phyloP scores from a whole-genome alignment of 2,797 vertebrate genomes.

The Chaetophractus vellerosus region DNA sequence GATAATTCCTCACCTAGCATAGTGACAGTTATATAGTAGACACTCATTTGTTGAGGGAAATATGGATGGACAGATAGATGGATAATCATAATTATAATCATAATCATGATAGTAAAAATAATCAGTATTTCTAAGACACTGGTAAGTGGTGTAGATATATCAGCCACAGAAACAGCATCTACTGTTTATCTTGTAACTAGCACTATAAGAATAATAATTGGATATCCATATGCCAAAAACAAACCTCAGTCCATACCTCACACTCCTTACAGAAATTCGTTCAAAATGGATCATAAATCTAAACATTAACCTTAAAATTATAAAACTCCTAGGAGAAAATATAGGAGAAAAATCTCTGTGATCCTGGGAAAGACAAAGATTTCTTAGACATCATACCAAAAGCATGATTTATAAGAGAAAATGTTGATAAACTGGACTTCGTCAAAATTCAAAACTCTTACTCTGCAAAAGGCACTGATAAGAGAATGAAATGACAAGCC shows the following conservation, averaged over 20 bases:
- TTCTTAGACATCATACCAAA: not conserved
- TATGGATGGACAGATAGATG: not conserved
- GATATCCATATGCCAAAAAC: not conserved
- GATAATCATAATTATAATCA: conserved; percentile 29
- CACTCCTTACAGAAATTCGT: not conserved
- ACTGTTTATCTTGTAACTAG: not conserved
- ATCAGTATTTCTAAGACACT: not conserved
- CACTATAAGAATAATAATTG: not conserved
- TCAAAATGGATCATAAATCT: not conserved
- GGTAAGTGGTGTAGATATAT: not conserved
- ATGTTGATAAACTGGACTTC: not conserved
- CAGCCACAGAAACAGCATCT: not conserved
- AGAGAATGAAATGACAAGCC: conserved; percentile 15
- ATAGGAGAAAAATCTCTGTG: not conserved
- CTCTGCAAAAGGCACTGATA: not conserved
- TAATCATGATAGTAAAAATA: not conserved
- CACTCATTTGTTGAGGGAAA: not conserved
- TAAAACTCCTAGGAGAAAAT: not conserved
- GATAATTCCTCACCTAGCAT: not conserved
- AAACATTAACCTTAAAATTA: not conserved
- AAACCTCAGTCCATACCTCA: not conserved
- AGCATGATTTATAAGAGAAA: not conserved
- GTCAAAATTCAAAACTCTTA: not conserved
- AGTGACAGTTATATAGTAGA: not conserved
- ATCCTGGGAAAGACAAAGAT: not conserved